phyloP scores from a whole-genome alignment of 2,888 invertebrate species.

The Tyria jacobaeae region DNA sequence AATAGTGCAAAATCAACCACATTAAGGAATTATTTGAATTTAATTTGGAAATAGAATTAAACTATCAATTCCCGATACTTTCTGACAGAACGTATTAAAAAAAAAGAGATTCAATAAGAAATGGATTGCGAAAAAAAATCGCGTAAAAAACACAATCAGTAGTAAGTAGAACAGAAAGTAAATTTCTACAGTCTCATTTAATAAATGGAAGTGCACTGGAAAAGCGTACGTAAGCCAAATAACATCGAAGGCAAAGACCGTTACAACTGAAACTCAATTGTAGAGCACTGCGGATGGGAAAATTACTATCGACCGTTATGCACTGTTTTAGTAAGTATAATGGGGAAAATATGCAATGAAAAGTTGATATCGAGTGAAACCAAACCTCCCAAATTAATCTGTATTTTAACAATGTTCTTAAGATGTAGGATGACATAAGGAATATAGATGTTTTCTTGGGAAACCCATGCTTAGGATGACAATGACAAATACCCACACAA shows the following conservation, averaged over 20 bases:
- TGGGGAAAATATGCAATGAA: background rate
- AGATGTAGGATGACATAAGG: background rate
- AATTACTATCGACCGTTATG: background rate
- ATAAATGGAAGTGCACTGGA: background rate
- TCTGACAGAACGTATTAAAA: too few species aligned
- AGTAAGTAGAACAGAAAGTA: background rate
- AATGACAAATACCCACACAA: too few species aligned
- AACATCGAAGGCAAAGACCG: slow-evolving; percentile 2
- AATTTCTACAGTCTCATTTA: background rate
- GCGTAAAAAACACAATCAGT: background rate
- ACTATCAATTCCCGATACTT: too few species aligned
- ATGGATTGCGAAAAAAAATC: background rate
- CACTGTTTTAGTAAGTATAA: background rate
- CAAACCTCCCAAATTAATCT: too few species aligned
- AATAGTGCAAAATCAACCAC: too few species aligned
- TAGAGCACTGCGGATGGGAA: background rate
- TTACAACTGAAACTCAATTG: slow-evolving; percentile 1
- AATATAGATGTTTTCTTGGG: too few species aligned
- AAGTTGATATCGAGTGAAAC: too few species aligned
- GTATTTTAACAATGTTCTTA: background rate
- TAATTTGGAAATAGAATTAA: too few species aligned
- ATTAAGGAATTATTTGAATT: too few species aligned
- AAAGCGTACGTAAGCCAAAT: slow-evolving; percentile 8
- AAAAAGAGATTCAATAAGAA: too few species aligned
- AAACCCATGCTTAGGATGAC: too few species aligned